Percentiles rank a stretch among this genome's conserved stretches.
Evolutionary conservation across 2,888 invertebrate genomes (phyloP).

Genomic region (Diarsia mendica): DNA sequence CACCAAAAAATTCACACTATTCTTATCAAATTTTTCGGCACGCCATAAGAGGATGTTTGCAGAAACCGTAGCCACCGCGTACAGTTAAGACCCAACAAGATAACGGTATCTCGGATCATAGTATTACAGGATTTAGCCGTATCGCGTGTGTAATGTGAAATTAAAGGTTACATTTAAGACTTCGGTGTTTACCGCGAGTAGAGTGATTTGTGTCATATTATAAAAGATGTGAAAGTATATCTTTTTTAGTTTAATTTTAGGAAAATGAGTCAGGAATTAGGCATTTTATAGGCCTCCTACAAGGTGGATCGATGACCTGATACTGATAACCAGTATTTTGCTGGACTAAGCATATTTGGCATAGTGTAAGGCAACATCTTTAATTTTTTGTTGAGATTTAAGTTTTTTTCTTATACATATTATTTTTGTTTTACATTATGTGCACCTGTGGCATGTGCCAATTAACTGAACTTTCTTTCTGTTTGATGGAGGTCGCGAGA

Average conservation of each 20-base stretch:
- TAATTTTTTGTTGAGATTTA: too few species aligned
- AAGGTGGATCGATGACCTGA: not conserved
- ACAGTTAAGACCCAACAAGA: conserved; percentile 62
- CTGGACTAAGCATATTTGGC: too few species aligned
- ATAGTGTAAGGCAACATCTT: too few species aligned
- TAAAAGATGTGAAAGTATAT: not conserved
- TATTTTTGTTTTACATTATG: too few species aligned
- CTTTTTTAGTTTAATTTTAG: not conserved
- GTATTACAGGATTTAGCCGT: conserved; percentile 70
- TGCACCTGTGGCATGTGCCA: too few species aligned
- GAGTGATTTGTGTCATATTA: not conserved
- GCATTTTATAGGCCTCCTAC: not conserved
- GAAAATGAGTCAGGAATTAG: not conserved
- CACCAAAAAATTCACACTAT: not conserved
- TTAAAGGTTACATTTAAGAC: conserved; percentile 65
- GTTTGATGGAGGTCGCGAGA: not conserved
- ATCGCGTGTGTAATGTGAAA: conserved; percentile 65
- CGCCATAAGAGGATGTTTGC: conserved; percentile 55
- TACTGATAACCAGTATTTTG: too few species aligned
- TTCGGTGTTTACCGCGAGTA: conserved; percentile 46
- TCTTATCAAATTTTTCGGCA: conserved; percentile 19
- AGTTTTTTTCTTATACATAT: too few species aligned
- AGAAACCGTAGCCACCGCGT: conserved; percentile 61
- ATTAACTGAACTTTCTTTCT: too few species aligned
- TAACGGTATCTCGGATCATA: conserved; percentile 72